phyloP scores from a whole-genome alignment of 2,113 vertebrate species.

The Siniperca knerii region DNA sequence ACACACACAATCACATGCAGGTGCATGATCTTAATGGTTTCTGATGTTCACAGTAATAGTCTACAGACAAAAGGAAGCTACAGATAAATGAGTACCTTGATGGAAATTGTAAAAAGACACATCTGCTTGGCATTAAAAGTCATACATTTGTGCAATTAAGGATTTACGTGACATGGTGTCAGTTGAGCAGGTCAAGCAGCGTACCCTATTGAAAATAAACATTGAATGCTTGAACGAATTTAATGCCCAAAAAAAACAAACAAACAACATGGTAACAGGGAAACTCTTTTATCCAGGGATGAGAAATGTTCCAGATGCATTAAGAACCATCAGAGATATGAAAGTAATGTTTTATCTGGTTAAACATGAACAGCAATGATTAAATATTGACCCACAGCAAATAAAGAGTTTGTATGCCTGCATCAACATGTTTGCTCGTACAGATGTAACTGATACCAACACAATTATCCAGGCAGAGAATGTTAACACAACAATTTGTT shows the following conservation, averaged over 20 bases:
- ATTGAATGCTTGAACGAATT: not conserved
- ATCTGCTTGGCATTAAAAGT: not conserved
- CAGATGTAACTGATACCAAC: slow-evolving; percentile 23
- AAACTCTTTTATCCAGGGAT: not conserved
- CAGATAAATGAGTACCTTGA: slow-evolving; percentile 20
- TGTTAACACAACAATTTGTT: not conserved
- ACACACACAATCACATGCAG: not conserved
- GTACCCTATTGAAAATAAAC: not conserved
- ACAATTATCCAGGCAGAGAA: not conserved
- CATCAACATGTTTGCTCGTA: slow-evolving; percentile 15
- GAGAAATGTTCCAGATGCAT: not conserved
- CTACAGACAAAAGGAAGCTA: not conserved
- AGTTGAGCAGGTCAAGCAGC: not conserved
- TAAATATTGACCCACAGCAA: slow-evolving; percentile 31
- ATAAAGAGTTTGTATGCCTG: not conserved
- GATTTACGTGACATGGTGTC: not conserved
- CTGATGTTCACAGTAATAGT: slow-evolving; percentile 4
- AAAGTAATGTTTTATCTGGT: not conserved
- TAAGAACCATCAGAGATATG: not conserved
- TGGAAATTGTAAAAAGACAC: not conserved
- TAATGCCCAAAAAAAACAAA: not conserved
- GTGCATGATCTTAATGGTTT: slow-evolving; percentile 6
- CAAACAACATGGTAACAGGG: not conserved
- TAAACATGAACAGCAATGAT: slow-evolving; percentile 2
- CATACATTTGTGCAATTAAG: not conserved